Base-by-base conservation (phyloP, 2,797 vertebrate species). In the Notoglanidium macrostoma region DNA sequence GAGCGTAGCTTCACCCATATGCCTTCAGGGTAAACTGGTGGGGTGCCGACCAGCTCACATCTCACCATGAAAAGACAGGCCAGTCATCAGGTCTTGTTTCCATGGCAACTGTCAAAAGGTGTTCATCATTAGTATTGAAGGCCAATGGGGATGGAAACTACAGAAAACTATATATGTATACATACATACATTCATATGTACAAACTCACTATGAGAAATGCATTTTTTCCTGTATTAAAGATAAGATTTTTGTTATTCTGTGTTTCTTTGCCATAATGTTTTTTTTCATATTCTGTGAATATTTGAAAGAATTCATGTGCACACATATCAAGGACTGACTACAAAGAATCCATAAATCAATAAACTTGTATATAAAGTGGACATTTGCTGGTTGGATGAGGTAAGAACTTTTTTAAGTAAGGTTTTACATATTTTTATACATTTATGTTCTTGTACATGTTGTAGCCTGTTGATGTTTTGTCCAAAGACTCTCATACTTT, bases 1-100 rank as follows among this genome's bases (percentile, higher is more conserved):
- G 94, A 91, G 92, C 94, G 92, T 94, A 94, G 94, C 95, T 78
- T 95, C 95, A 96, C 96, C 94, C 92, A 94, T 96, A 95, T 96
- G 96, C 96, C 95, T 96, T 96, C 92, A 93, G 91, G 94, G 89
- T 87, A 90, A 90, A 88, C 91, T 92, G 89, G 67, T 79, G 77
- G 89, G 90, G 87, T 86, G 83, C 72, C 90, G 85, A 89, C 88
- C 87, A 87, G 85, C 86, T 89, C 89, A 90, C 90, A 92, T 90
- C 92, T 94, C 91, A 89, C 81, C 87, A 85, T 88, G 79, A 91
- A 93, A 88, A 91, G 88, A 91, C 61, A 87, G 89, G 72, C 85
- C 86, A 46, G 90, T 94, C 91, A 88, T 92, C 89, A 87, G 87
- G 87, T 91, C 90, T 90, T 91, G 92, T 94, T 94, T 91, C 89